Evolutionary conservation across 2,797 vertebrate genomes (phyloP), one percentile per base, ranked within the genome.

Genomic region (Anguilla megastoma): DNA sequence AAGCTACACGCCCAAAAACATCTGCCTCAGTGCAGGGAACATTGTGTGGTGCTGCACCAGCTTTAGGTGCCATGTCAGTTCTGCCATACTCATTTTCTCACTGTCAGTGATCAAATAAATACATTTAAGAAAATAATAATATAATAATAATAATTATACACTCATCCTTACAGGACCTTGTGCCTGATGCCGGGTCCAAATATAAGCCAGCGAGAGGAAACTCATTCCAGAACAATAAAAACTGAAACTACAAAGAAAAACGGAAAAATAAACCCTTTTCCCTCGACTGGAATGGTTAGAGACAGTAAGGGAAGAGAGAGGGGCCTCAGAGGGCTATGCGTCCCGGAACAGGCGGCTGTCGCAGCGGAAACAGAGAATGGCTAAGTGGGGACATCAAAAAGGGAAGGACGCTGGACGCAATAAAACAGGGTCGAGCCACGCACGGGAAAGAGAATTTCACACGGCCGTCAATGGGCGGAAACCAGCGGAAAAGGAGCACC

Each of bases 291-390:
- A 96, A 95, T 96, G 93, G 94, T 95, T 94, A 92, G 93, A 96
- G 95, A 97, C 96, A 95, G 94, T 93, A 95, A 94, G 94, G 95
- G 95, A 95, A 95, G 93, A 91, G 92, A 86, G 91, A 94, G 58
- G 94, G 56, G 58, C 93, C 94, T 96, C 94, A 92, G 92, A 95
- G 93, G 92, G 88, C 92, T 95, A 93, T 94, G 94, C 94, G 95
- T 95, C 92, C 74, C 92, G 91, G 92, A 52, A 93, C 85, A 88
- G 91, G 89, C 90, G 96, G 96, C 96, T 97, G 95, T 94, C 93
- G 93, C 92, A 92, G 30, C 91, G 10, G 87, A 92, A 89, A 90
- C 93, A 93, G 89, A 93, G 90, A 94, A 91, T 90, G 93, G 93
- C 95, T 94, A 94, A 90, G 74, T 36, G 90, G 91, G 93, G 94